phyloP scores from a whole-genome alignment of 2,113 vertebrate genomes.

The Pterocles burchelli region DNA sequence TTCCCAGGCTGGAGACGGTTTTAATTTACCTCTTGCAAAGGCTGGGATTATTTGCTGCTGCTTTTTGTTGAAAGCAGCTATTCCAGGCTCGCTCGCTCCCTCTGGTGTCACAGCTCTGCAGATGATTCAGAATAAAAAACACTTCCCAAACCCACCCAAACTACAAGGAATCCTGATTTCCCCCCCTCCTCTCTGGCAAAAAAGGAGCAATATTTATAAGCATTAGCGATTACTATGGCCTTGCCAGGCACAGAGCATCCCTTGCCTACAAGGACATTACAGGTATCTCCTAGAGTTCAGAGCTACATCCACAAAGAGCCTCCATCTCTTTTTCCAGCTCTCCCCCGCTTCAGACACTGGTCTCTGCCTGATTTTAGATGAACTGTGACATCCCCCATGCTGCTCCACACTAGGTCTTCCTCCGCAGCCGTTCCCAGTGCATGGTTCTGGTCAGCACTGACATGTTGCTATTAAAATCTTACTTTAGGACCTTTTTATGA shows the following conservation, averaged over 20 bases:
- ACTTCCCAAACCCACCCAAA: background rate
- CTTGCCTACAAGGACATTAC: background rate
- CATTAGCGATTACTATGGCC: background rate
- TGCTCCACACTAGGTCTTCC: fast-evolving
- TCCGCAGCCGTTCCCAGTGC: fast-evolving
- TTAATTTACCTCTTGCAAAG: slow-evolving; percentile 66
- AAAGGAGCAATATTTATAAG: background rate
- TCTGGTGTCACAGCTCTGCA: slow-evolving; percentile 37
- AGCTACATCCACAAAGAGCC: background rate
- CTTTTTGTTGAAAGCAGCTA: slow-evolving; percentile 26
- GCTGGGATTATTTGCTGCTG: slow-evolving; percentile 53
- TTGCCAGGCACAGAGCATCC: background rate
- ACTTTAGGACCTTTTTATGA: background rate
- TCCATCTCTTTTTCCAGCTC: background rate
- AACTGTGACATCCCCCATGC: background rate
- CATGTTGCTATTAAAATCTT: background rate
- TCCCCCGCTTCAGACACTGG: background rate
- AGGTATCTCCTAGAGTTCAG: background rate
- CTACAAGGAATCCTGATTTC: background rate
- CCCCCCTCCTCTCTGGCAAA: background rate
- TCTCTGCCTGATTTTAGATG: background rate
- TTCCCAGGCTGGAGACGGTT: slow-evolving; percentile 55
- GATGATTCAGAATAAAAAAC: background rate
- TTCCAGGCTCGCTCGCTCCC: slow-evolving; percentile 50
- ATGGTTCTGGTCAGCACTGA: background rate